Evolutionary conservation across 2,113 vertebrate genomes (phyloP).

Genomic region (Grammomys dolichurus): DNA sequence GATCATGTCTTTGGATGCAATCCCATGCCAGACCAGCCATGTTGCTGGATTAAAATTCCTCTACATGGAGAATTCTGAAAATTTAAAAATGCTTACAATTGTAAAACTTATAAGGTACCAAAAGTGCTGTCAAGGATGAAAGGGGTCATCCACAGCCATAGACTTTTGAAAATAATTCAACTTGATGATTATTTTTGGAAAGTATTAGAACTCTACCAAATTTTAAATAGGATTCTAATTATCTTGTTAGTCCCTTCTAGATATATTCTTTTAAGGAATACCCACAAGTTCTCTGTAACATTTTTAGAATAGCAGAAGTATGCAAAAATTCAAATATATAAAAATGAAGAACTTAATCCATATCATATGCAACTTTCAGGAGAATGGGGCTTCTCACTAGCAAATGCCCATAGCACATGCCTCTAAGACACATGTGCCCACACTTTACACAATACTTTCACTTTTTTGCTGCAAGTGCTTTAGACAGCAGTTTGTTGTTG

Average conservation of each 20-base stretch:
- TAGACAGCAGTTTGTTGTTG: not conserved
- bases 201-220: not conserved
- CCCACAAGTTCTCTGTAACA: not conserved
- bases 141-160: not conserved
- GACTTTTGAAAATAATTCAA: not conserved
- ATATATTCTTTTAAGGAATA: constrained; percentile 12
- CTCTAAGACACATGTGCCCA: not conserved
- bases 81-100: not conserved
- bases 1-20: too few relatives aligned
- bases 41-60: too few relatives aligned
- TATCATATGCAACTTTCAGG: not conserved
- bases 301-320: not conserved
- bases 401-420: not conserved
- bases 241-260: constrained; percentile 8
- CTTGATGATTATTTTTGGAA: not conserved
- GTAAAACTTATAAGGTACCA: not conserved
- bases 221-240: not conserved
- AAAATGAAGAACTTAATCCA: not conserved
- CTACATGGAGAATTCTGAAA: not conserved
- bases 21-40: too few relatives aligned
- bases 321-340: not conserved
- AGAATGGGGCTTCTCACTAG: not conserved
- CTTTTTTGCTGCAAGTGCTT: not conserved
- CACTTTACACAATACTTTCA: not conserved
- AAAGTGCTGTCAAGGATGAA: not conserved